Evolutionary conservation across 1,140 invertebrate genomes (phyloP), one percentile per base, ranked within the genome.

Genomic region (Oryctes rhinoceros): DNA sequence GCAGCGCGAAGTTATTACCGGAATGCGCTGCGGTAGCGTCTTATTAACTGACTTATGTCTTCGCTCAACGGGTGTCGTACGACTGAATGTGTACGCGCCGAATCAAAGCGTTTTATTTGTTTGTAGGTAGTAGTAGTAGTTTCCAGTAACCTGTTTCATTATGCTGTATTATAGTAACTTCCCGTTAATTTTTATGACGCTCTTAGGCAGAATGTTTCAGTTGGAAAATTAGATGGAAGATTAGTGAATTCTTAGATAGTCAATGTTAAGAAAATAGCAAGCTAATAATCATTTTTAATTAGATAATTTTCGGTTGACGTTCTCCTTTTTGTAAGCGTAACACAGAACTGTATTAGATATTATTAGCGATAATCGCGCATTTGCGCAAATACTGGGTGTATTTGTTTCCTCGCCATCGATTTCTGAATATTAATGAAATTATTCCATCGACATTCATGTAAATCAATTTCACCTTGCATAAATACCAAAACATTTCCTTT

Each of bases 61-160:
- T 24, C 7, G 7, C 65, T 24, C 65, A 35, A 18, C 53, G 53
- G 10, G 18, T 71, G 11, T 71, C 65, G 24, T 7, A 71, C 65
- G 24, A 71, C 65, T 71, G 65, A 71, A 24, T 37, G 20, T 30
- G 11, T 35, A 0, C 15, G 65, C 35, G 7, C 65, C 24, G 24
- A 35, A 71, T 59, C 20, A 30, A 71, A 71, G 9, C 20, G 3
- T 10, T 71, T 71, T 71, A 71, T 71, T 35, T 71, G 35, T 24
- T 35, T 20, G 13, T 24, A 6, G 20, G 53, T 44, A 44, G 39
- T 59, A 59, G 53, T 59, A 59, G 53, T 18, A n/a, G 49, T 18
- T 59, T 18, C 53, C n/a, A 59, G 53, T 18, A 59, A 59, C 53
- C 53, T 59, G 53, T 59, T 59, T 59, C 15, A 18, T 59, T 44